phyloP scores from a whole-genome alignment of 1,140 invertebrate genomes.

The Anastrepha obliqua region DNA sequence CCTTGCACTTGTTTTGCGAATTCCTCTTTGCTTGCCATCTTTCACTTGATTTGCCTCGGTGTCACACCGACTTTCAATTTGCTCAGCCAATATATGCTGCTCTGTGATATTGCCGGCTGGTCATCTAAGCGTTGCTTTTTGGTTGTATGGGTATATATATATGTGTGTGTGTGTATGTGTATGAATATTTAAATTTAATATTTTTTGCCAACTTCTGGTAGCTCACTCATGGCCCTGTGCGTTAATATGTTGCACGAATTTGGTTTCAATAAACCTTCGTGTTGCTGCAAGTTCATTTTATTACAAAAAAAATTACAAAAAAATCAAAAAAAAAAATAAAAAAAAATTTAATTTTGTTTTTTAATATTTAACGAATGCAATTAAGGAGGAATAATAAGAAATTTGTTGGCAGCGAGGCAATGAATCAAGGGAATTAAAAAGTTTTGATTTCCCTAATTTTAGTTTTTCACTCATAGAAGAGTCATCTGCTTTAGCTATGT shows the following conservation, averaged over 20 bases:
- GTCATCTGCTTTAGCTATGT: no score
- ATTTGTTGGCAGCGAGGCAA: no score
- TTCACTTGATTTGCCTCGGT: conserved; percentile 25
- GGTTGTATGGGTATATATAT: not conserved
- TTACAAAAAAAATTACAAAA: no score
- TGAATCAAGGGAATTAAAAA: no score
- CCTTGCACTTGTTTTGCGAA: not conserved
- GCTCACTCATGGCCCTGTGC: not conserved
- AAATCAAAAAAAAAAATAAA: no score
- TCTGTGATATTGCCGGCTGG: conserved; percentile 7
- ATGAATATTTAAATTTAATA: not conserved
- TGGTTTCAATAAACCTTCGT: not conserved
- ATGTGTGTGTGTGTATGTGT: not conserved
- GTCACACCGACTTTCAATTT: conserved; percentile 23
- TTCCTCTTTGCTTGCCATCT: not conserved
- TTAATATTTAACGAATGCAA: no score
- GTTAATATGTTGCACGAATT: not conserved
- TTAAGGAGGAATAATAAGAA: no score
- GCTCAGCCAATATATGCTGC: not conserved
- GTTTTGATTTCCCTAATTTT: no score
- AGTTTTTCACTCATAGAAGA: no score
- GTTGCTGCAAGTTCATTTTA: no score
- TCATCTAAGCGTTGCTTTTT: not conserved
- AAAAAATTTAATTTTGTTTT: no score
- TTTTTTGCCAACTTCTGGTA: not conserved